Evolutionary conservation across 53 echinoderm and acorn worm species (phyloP).

Genomic region (Arbacia lixula): DNA sequence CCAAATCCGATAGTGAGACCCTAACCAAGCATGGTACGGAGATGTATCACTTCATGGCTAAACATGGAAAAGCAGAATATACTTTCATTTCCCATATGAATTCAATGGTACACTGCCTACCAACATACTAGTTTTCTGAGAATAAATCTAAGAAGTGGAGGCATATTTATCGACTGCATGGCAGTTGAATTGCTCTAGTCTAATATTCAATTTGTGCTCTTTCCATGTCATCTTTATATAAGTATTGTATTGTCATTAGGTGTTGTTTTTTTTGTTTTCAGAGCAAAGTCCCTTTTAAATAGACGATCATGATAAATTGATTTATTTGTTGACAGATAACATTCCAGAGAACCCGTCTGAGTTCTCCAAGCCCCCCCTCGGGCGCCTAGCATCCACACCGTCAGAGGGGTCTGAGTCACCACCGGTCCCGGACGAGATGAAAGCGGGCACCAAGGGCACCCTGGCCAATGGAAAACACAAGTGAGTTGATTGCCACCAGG

Average conservation of each 20-base stretch:
- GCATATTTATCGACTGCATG: neutral
- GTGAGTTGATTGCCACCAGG: no score
- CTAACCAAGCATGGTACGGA: no score
- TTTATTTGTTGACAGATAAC: no score
- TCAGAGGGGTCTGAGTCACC: constrained; percentile 50
- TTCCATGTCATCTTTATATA: neutral
- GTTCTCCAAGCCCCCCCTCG: constrained; percentile 21
- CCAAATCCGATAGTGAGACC: no score
- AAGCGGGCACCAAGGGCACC: constrained; percentile 21
- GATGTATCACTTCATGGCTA: no score
- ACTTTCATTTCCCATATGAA: no score
- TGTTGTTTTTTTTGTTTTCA: neutral
- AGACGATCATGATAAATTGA: neutral
- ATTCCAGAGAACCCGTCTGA: constrained; percentile 46
- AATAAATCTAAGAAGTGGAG: no score
- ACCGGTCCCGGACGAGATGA: constrained; percentile 21
- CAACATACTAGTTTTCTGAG: no score
- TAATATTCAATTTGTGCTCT: neutral
- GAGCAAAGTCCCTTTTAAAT: neutral
- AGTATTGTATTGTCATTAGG: neutral
- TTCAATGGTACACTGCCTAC: no score
- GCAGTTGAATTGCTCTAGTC: neutral
- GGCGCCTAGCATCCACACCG: constrained; percentile 47
- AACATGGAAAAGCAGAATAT: no score
- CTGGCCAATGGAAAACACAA: constrained; percentile 53